These are phyloP conservation scores for Mobula hypostoma DNA, from an alignment of 2,113 vertebrate genomes.

Conservation along the genomic window DNA sequence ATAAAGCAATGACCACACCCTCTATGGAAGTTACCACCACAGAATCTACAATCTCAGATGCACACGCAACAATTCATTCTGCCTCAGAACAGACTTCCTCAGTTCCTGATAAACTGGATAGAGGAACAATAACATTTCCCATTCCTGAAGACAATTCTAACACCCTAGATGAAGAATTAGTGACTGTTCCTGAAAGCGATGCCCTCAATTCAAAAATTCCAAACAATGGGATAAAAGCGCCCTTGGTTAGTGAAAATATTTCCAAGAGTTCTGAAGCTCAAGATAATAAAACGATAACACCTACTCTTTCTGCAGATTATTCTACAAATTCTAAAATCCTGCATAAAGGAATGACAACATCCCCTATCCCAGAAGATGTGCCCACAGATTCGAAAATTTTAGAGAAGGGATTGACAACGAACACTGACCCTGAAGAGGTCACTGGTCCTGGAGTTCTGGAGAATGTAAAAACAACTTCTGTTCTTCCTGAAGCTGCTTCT, in stretches of 20 bases:
- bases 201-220: background rate
- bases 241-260: background rate
- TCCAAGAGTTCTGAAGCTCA: background rate
- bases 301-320: background rate
- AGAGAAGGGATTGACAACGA: background rate
- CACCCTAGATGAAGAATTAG: background rate
- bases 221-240: background rate
- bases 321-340: background rate
- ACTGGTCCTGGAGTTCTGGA: too few relatives aligned
- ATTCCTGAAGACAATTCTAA: background rate
- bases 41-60: background rate
- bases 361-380: background rate
- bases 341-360: background rate
- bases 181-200: background rate
- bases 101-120: too few relatives aligned
- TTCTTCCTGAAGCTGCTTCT: too few relatives aligned
- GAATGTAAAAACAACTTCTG: too few relatives aligned
- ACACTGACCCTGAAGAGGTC: slow-evolving; percentile 10
- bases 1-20: background rate
- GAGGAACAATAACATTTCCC: background rate
- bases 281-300: background rate
- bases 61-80: background rate
- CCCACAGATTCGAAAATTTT: background rate
- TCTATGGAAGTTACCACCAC: background rate
- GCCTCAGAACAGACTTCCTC: too few relatives aligned